These are phyloP conservation scores for Drosophila bocki DNA, from an alignment of 1,140 invertebrate genomes.

Conservation along the genomic window DNA sequence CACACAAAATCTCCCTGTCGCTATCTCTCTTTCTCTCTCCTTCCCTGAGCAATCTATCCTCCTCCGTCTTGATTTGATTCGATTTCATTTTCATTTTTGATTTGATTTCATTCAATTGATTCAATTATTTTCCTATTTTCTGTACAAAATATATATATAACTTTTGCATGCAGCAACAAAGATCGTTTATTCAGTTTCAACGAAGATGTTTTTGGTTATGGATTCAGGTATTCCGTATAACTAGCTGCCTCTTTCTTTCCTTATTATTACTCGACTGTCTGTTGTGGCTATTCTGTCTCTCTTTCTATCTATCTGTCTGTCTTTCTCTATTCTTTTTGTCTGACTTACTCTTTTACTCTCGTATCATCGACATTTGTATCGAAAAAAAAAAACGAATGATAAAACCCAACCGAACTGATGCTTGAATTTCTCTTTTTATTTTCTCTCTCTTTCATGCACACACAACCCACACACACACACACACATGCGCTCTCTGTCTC, in stretches of 20 bases:
- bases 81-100: conserved; percentile 15
- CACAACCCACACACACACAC: conserved; percentile 24
- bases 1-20: conserved; percentile 5
- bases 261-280: conserved; percentile 38
- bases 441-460: conserved; percentile 66
- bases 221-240: conserved; percentile 88
- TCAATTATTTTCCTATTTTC: conserved; percentile 52
- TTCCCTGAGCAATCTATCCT: conserved; percentile 5
- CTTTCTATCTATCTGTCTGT: conserved; percentile 32
- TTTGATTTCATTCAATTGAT: neutral
- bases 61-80: conserved; percentile 22
- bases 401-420: conserved; percentile 72
- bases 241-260: conserved; percentile 33
- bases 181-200: conserved; percentile 91
- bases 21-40: conserved; percentile 15
- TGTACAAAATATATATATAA: conserved; percentile 23
- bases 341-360: conserved; percentile 25
- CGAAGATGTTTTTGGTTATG: conserved; percentile 88
- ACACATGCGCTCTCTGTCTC: neutral
- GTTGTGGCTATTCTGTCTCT: conserved; percentile 37
- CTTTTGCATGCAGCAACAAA: conserved; percentile 89
- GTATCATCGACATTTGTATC: conserved; percentile 36
- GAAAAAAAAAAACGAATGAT: conserved; percentile 30
- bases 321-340: conserved; percentile 11
- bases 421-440: conserved; percentile 57